Percentiles rank a stretch among this genome's conserved stretches.
Conservation (phyloP, 2,113 vertebrate species). For the Terrapene triunguis region DNA sequence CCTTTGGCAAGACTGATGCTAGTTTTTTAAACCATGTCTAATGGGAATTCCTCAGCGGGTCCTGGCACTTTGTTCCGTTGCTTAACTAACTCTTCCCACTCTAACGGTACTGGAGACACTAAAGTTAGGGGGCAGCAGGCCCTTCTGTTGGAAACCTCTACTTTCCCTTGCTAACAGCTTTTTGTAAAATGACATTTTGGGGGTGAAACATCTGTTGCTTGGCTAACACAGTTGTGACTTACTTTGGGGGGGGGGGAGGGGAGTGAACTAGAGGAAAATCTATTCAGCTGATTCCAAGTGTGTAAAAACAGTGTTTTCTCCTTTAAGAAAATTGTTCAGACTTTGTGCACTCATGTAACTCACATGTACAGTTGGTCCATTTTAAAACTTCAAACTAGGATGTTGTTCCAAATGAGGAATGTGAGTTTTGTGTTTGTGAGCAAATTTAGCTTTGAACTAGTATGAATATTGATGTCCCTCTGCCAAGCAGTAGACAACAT, state of each 20-base stretch:
- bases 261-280: slow-evolving; percentile 18
- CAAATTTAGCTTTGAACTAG: not conserved
- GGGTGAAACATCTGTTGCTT: not conserved
- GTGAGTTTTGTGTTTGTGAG: not conserved
- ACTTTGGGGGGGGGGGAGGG: slow-evolving; percentile 19
- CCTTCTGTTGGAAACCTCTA: not conserved
- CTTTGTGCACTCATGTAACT: not conserved
- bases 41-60: not conserved
- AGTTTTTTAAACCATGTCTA: not conserved
- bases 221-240: not conserved
- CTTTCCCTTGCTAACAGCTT: not conserved
- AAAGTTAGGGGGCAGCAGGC: not conserved
- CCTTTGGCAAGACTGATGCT: not conserved
- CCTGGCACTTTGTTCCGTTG: not conserved
- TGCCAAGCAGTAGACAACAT: not conserved
- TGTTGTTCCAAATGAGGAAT: not conserved
- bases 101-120: not conserved
- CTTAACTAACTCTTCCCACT: not conserved
- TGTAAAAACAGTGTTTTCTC: slow-evolving; percentile 61
- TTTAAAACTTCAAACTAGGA: fast-evolving
- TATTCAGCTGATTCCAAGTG: slow-evolving; percentile 33
- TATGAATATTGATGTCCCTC: not conserved
- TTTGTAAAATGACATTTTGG: not conserved
- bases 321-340: slow-evolving; percentile 32
- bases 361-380: not conserved